Conservation (phyloP, 1,140 invertebrate species). For the Limonius californicus region DNA sequence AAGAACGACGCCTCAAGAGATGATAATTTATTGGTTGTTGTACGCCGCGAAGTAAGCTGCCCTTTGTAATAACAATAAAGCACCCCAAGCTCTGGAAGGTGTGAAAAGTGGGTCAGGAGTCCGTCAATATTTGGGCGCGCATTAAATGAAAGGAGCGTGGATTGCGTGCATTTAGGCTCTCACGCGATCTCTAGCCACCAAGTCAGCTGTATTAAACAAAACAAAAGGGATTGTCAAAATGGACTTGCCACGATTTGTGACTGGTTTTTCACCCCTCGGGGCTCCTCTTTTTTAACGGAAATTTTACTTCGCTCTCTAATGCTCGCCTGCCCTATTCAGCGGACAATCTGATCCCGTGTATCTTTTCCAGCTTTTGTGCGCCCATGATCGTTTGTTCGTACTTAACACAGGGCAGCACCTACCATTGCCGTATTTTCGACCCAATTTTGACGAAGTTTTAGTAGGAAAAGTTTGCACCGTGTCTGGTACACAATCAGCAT, state of each 20-base stretch:
- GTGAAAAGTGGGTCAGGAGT: constrained; percentile 11
- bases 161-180: constrained; percentile 12
- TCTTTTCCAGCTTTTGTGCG: too few species aligned
- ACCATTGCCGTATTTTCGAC: too few species aligned
- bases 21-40: constrained; percentile 5
- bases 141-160: constrained; percentile 6
- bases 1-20: background rate
- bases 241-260: constrained; percentile 1
- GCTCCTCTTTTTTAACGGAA: too few species aligned
- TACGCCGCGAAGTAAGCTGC: background rate
- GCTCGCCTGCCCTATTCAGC: too few species aligned
- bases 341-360: too few species aligned
- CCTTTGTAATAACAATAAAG: constrained; percentile 13
- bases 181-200: constrained; percentile 1
- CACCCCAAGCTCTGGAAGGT: background rate
- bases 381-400: too few species aligned
- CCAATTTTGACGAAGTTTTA: too few species aligned
- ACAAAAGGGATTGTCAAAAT: constrained; percentile 10
- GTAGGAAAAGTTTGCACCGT: too few species aligned
- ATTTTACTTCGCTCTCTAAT: too few species aligned
- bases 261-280: background rate
- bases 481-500: too few species aligned
- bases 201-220: constrained; percentile 11
- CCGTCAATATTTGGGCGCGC: constrained; percentile 9
- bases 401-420: too few species aligned